Conservation (phyloP, 2,888 invertebrate species). For the Sturmia bella region DNA sequence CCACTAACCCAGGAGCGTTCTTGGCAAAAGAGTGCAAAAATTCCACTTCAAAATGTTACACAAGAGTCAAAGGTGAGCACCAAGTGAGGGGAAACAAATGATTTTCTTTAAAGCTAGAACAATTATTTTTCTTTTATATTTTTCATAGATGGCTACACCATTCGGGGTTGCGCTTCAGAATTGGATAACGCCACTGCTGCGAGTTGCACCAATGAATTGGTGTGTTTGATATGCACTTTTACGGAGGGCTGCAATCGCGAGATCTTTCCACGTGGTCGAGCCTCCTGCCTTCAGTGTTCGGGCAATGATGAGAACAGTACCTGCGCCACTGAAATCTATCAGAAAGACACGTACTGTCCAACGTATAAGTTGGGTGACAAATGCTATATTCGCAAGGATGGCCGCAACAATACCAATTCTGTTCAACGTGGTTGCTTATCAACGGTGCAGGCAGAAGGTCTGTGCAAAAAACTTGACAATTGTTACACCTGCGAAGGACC, state of each 20-base stretch:
- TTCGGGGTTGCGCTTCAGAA: conserved; percentile 78
- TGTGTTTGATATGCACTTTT: conserved; percentile 75
- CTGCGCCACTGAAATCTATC: conserved; percentile 76
- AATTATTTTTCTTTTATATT: neutral
- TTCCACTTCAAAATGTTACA: conserved; percentile 75
- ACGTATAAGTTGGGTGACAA: conserved; percentile 77
- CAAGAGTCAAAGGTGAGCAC: conserved; percentile 75
- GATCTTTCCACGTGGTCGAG: conserved; percentile 77
- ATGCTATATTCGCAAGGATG: conserved; percentile 77
- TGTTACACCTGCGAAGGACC: conserved; percentile 78
- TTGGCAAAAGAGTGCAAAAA: conserved; percentile 76
- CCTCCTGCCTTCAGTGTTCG: conserved; percentile 77
- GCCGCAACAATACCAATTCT: conserved; percentile 71
- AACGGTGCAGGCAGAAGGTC: conserved; percentile 74
- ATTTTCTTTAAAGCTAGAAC: conserved; percentile 5
- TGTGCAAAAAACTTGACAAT: conserved; percentile 74
- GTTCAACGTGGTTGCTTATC: conserved; percentile 80
- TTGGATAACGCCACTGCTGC: conserved; percentile 74
- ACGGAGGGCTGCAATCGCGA: conserved; percentile 78
- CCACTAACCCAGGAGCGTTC: conserved; percentile 75
- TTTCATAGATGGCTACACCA: conserved; percentile 76
- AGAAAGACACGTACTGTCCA: conserved; percentile 74
- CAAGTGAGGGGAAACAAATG: neutral
- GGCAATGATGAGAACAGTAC: conserved; percentile 73
- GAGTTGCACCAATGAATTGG: conserved; percentile 77